Evolutionary conservation across 2,797 vertebrate genomes (phyloP).

Genomic region (Chloroceryle inda): DNA sequence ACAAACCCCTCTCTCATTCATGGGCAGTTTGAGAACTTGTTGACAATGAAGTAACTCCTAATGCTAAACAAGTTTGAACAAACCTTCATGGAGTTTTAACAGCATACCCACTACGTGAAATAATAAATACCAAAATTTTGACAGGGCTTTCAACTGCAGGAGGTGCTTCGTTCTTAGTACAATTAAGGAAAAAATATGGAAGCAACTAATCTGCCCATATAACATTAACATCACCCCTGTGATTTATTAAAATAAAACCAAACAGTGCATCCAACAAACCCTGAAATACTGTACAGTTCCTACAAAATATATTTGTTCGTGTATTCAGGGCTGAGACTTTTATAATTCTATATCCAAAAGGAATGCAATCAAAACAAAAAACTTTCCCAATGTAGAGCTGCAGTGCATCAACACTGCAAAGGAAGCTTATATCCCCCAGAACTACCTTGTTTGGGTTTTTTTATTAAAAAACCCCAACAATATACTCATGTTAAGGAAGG

Average conservation of each 20-base stretch:
- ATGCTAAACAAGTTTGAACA: neutral
- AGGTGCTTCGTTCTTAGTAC: neutral
- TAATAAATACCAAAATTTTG: neutral
- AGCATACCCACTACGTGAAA: neutral
- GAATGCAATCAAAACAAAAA: neutral
- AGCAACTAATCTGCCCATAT: neutral
- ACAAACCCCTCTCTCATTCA: neutral
- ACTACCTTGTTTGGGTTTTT: neutral
- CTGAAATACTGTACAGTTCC: rapidly evolving
- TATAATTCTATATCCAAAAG: too few relatives aligned
- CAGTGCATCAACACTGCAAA: neutral
- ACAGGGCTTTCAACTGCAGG: rapidly evolving
- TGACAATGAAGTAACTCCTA: neutral
- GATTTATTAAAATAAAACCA: neutral
- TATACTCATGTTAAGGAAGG: rapidly evolving
- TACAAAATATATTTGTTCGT: neutral
- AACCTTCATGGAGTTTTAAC: neutral
- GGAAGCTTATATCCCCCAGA: neutral
- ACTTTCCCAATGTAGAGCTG: neutral
- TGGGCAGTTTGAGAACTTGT: neutral
- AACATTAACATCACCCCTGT: neutral
- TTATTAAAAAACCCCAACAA: neutral
- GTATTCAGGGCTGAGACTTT: neutral
- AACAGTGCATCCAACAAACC: rapidly evolving
- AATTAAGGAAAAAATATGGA: neutral